Base-by-base conservation (phyloP, 2,888 invertebrate genomes). In the Rotaria macrura region DNA sequence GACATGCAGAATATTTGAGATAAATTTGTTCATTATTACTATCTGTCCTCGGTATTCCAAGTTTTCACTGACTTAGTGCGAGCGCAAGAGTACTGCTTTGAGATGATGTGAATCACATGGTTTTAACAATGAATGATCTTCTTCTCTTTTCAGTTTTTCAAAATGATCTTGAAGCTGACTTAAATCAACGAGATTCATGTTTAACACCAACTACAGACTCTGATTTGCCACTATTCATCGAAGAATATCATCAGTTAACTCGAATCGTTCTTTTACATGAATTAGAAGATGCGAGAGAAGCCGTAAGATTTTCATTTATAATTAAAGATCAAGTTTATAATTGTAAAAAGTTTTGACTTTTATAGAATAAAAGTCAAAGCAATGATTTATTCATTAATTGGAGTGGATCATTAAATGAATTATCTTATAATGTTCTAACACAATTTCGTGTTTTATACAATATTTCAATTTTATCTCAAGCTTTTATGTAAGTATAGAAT, bases 201-300 rank as follows among this genome's bases (percentile, higher is more conserved):
- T 79, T 79, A 79, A 43, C 79, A 79, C 9, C n/a, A 43, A 4
- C 40, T 25, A 43, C 43, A n/a, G 79, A 79, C n/a, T 43, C 43
- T 1, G 79, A 79, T n/a, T 79, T 43, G 43, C 79, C 79, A n/a
- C 43, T 79, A 79, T 43, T 79, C 25, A 79, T 79, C 6, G 79
- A 79, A 79, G 79, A 79, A 79, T 79, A 79, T 79, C 79, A 79
- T 79, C 43, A 79, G n/a, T n/a, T 79, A 43, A 43, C 23, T n/a
- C 79, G 79, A 10, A 79, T 79, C 14, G 14, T 79, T 43, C 25
- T 79, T 2, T 43, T 79, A 10, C 79, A 79, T 79, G 38, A 79
- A 79, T 43, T 79, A n/a, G 79, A 79, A 79, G 79, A 79, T 79
- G 25, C 25, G 20, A 40, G 43, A 43, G 43, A 79, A 25, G 4